Conservation (phyloP, 92 coral and sea anemone species). For the Phenganax marumi region DNA sequence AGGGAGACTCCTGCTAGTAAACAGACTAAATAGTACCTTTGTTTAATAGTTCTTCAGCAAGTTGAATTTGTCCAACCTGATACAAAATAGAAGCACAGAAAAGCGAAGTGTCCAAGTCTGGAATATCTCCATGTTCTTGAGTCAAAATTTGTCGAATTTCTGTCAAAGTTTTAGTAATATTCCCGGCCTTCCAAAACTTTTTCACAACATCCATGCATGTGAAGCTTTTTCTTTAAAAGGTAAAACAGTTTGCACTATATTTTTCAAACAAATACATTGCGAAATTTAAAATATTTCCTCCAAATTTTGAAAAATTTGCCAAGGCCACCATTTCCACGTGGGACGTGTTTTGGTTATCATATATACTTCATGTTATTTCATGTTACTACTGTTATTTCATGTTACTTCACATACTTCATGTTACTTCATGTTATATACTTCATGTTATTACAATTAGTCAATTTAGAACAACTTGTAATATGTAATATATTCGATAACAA, state of each 20-base stretch:
- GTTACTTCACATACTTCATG: too few species aligned
- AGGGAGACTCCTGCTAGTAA: too few species aligned
- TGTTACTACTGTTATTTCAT: too few species aligned
- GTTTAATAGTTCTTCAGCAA: conserved; percentile 10
- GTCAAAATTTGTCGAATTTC: conserved; percentile 13
- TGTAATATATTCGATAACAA: too few species aligned
- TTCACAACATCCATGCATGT: conserved; percentile 28
- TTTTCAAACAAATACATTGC: neutral
- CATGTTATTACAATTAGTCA: too few species aligned
- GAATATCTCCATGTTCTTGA: neutral
- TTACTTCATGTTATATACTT: too few species aligned
- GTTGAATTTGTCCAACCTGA: conserved; percentile 10
- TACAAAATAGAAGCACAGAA: conserved; percentile 3
- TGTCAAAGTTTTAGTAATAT: conserved; percentile 9
- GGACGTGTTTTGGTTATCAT: too few species aligned
- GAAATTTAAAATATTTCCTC: neutral
- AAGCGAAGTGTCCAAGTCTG: neutral
- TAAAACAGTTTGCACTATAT: neutral
- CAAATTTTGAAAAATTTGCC: too few species aligned
- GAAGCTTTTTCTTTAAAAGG: neutral
- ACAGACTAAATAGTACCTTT: neutral
- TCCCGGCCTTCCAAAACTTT: conserved; percentile 28
- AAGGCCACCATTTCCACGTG: too few species aligned
- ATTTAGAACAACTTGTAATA: too few species aligned
- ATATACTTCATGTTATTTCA: too few species aligned